Conservation (phyloP, 2,797 vertebrate species). For the Onychomys leucogaster region DNA sequence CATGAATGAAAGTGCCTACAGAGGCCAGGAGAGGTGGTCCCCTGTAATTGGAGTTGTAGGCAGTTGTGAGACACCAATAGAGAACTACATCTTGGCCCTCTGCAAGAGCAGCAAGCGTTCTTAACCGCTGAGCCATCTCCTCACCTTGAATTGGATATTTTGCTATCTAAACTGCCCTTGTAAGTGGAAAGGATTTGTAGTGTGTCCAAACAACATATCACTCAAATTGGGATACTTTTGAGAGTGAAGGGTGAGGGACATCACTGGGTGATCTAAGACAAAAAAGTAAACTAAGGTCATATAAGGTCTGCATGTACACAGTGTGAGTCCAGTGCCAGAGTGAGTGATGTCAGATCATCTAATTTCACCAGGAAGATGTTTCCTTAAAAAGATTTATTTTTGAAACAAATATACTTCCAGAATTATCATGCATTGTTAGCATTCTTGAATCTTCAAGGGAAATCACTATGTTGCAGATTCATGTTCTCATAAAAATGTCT, state of each 20-base stretch:
- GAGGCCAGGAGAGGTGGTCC: not conserved
- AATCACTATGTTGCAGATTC: not conserved
- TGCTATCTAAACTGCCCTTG: not conserved
- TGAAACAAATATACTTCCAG: not conserved
- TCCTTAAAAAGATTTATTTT: not conserved
- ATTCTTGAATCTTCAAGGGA: not conserved
- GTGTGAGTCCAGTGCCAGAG: not conserved
- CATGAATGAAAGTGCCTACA: too few relatives aligned
- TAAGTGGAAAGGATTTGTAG: not conserved
- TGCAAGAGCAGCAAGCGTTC: not conserved
- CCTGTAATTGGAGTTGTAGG: not conserved
- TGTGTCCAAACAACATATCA: not conserved
- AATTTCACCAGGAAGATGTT: not conserved
- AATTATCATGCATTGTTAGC: not conserved
- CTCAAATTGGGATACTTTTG: not conserved
- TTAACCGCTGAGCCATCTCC: not conserved
- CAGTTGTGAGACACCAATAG: not conserved
- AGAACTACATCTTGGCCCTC: not conserved
- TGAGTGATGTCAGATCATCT: not conserved
- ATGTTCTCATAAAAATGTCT: not conserved
- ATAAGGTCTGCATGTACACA: too few relatives aligned
- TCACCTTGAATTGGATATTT: not conserved
- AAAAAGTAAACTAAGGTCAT: not conserved
- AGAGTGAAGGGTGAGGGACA: not conserved
- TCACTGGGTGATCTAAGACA: not conserved